Evolutionary conservation across 2,888 invertebrate genomes (phyloP), one percentile per base, ranked within the genome.

Genomic region (Stenodema calcarata): DNA sequence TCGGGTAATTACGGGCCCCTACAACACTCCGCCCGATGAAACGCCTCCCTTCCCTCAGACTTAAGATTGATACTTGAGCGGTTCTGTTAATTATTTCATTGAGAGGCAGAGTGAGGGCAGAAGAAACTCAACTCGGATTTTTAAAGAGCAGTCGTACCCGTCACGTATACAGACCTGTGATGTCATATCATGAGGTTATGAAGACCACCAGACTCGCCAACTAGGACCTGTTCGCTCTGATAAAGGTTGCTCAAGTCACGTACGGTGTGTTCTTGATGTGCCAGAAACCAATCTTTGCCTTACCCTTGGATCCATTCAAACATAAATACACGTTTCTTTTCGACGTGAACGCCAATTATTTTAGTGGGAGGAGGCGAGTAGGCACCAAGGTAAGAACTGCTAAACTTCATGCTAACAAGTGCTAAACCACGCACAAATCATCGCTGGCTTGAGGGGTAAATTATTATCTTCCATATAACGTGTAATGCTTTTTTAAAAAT

Each of bases 211-310:
- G 62, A 47, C 78, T 47, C n/a, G 78, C 42, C 16, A 79, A 79
- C 12, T 44, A 42, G 79, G 14, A 7, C 35, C 35, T 35, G 16
- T 23, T 78, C 47, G 18, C 44, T 47, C 27, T 78, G 30, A 44
- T 30, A 30, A 47, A 54, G 78, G 44, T 78, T 47, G 80, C 50
- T 54, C 80, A 30, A 80, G 80, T 80, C 80, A 80, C 80, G 80
- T 80, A 28, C 80, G 6, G 7, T 30, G 27, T 54, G 80, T 50
- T 80, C 80, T 80, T 80, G 80, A 80, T 50, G 30, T 80, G 54
- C 47, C 54, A 28, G 35, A 18, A 80, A 80, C 50, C 80, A 50
- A 80, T 80, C 54, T 54, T 47, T 18, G 11, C 11, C 18, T 18
- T 62, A 62, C 62, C 62, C 62, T 62, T 62, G 78, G 42, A 42